Conservation (phyloP, 2,113 vertebrate genomes). For the Hiodon alosoides region DNA sequence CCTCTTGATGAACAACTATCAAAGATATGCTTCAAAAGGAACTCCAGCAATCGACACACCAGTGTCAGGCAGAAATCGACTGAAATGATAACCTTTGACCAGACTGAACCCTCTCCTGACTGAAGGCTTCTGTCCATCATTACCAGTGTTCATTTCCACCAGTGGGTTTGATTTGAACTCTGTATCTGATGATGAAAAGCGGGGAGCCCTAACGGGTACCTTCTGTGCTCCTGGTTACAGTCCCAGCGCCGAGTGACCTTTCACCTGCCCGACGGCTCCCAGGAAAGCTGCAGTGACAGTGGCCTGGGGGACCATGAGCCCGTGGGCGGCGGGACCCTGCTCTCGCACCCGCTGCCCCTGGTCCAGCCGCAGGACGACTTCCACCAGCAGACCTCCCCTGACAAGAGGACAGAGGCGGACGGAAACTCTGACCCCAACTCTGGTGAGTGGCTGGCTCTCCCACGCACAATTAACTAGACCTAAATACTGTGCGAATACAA, state of each 20-base stretch:
- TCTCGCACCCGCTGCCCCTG: slow-evolving; percentile 99
- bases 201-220: slow-evolving; percentile 70
- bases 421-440: slow-evolving; percentile 98
- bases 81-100: too few relatives aligned
- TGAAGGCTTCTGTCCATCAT: too few relatives aligned
- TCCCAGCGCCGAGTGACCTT: slow-evolving; percentile 98
- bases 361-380: slow-evolving; percentile 98
- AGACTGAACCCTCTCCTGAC: too few relatives aligned
- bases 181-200: neutral
- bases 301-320: slow-evolving; percentile 97
- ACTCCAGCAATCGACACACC: too few relatives aligned
- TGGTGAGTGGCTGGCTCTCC: slow-evolving; percentile 66
- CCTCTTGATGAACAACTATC: too few relatives aligned
- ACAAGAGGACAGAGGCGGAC: slow-evolving; percentile 98
- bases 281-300: slow-evolving; percentile 99
- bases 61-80: too few relatives aligned
- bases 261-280: slow-evolving; percentile 98
- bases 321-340: slow-evolving; percentile 88
- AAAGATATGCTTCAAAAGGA: too few relatives aligned
- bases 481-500: too few relatives aligned
- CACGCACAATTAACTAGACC: too few relatives aligned
- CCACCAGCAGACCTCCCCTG: slow-evolving; percentile 95
- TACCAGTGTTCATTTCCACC: too few relatives aligned
- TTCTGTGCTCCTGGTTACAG: slow-evolving; percentile 90
- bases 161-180: neutral